These are phyloP conservation scores for Actenoides lindsayi DNA, from an alignment of 2,113 vertebrate genomes.

Conservation along the genomic window DNA sequence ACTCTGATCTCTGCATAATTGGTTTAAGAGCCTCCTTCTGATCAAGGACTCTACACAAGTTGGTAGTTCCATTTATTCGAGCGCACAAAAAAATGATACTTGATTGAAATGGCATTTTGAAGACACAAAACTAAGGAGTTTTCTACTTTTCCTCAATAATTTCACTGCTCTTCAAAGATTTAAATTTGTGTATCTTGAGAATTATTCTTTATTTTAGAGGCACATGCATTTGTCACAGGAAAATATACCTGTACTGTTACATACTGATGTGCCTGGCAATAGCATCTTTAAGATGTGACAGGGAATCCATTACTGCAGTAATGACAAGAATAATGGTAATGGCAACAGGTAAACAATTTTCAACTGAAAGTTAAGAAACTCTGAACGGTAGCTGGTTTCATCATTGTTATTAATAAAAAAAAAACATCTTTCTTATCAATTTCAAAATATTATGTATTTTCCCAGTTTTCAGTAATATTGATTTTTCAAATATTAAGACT, in stretches of 20 bases:
- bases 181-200: not conserved
- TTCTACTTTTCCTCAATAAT: not conserved
- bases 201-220: not conserved
- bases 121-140: slow-evolving; percentile 17
- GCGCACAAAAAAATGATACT: slow-evolving; percentile 34
- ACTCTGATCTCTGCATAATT: slow-evolving; percentile 62
- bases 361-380: not conserved
- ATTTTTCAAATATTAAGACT: not conserved
- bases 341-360: not conserved
- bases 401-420: not conserved
- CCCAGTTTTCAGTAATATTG: not conserved
- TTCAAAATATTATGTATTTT: not conserved
- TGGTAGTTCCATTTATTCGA: slow-evolving; percentile 59
- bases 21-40: slow-evolving; percentile 61
- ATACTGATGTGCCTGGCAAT: not conserved
- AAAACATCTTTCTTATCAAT: not conserved
- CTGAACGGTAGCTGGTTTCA: not conserved
- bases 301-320: not conserved
- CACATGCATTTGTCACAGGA: not conserved
- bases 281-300: not conserved
- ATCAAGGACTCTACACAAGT: slow-evolving; percentile 48
- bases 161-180: not conserved
- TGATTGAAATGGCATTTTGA: slow-evolving; percentile 57
- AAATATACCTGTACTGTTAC: not conserved
- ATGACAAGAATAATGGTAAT: not conserved